These are phyloP conservation scores for Casuarius casuarius DNA, from an alignment of 2,113 vertebrate genomes.

Conservation along the genomic window DNA sequence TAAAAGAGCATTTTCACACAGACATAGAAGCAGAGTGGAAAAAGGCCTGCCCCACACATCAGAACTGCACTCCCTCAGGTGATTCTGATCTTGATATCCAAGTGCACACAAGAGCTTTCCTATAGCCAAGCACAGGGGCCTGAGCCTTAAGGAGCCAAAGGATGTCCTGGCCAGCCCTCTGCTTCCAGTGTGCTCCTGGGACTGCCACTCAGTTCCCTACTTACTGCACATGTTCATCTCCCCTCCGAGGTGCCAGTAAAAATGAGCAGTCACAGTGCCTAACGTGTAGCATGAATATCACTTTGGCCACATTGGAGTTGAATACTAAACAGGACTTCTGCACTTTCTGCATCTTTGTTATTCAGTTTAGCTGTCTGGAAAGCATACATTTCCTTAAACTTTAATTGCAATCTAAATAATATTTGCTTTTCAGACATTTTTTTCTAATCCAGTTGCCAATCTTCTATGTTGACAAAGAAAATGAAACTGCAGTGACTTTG, in stretches of 20 bases:
- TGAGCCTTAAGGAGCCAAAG: neutral
- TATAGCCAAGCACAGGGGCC: neutral
- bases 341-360: neutral
- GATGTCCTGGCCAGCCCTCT: neutral
- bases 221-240: neutral
- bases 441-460: neutral
- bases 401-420: neutral
- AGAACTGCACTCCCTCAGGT: neutral
- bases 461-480: constrained; percentile 1
- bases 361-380: neutral
- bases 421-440: neutral
- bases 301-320: rapidly evolving
- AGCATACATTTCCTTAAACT: neutral
- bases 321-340: neutral
- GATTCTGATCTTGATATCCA: neutral
- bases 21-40: neutral
- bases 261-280: neutral
- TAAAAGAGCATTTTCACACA: neutral
- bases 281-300: neutral
- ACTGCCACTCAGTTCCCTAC: neutral
- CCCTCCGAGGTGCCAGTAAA: neutral
- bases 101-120: neutral
- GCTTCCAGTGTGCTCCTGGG: neutral
- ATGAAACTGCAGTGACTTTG: neutral
- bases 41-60: neutral